A percentile compares a stretch with the other conserved stretches of the same genome.
Evolutionary conservation across 2,113 vertebrate genomes (phyloP).

Genomic region (Sturnus vulgaris): DNA sequence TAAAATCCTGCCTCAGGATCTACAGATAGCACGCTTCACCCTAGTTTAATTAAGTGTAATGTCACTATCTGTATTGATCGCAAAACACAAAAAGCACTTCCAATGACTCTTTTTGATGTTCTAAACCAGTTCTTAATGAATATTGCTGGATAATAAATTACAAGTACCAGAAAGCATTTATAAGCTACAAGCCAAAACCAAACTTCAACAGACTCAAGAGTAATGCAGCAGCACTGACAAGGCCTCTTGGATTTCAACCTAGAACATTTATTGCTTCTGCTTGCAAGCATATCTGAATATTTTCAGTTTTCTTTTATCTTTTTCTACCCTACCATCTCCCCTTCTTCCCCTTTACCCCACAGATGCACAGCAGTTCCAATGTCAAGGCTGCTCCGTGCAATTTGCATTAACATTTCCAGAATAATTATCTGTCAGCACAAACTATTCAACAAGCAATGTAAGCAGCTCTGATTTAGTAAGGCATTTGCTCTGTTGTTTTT

Average conservation of each 20-base stretch:
- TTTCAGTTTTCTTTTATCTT: neutral
- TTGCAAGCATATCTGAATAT: neutral
- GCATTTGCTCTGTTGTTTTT: neutral
- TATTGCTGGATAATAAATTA: neutral
- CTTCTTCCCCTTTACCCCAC: neutral
- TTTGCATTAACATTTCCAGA: conserved; percentile 4
- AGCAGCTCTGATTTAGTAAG: neutral
- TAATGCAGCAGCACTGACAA: neutral
- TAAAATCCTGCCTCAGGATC: conserved; percentile 26
- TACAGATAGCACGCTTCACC: neutral
- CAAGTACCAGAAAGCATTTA: neutral
- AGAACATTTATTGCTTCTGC: neutral
- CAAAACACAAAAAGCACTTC: neutral
- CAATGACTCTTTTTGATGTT: neutral
- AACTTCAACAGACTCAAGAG: neutral
- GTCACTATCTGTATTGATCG: conserved; percentile 17
- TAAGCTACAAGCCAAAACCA: neutral
- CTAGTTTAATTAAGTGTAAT: conserved; percentile 31
- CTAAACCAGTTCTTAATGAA: neutral
- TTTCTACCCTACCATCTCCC: neutral
- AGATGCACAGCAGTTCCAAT: neutral
- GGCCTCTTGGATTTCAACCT: neutral
- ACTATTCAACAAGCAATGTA: neutral
- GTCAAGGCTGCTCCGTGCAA: neutral
- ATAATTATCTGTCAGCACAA: neutral